Evolutionary conservation across 2,113 vertebrate genomes (phyloP), one percentile per base, ranked within the genome.

Genomic region (Oenanthe oenanthe): DNA sequence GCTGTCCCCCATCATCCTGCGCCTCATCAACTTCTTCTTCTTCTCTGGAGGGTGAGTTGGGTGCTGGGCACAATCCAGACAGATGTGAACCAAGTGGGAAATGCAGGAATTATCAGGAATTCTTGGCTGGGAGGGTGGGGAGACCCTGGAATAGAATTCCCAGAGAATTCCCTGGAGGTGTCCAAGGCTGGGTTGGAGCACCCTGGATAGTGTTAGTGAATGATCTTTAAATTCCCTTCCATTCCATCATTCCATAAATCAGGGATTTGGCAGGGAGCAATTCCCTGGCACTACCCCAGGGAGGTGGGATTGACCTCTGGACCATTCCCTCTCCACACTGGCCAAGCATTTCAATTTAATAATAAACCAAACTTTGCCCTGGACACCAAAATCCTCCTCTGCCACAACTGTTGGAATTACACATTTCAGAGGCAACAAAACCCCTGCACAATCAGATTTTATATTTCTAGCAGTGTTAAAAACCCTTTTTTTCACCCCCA

Each of bases 11-110:
- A 6, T 99, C 63, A 96, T 99, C 65, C 99, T 96, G 0, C 97
- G 99, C 6, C 88, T 99, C 53, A 98, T 98, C 94, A 99, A 99
- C 97, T 99, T 98, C 92, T 97, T 98, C 40, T 74, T 99, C 50
- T 99, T 99, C 97, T 98, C 98, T 31, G 98, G 96, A 96, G 98
- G 99, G 99, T 99, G 90, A 98, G 98, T 76, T 11, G 10, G 32
- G 19, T 47, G 43, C 47, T 38, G 51, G 80, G 38, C 13, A 40
- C 5, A 4, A 13, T 25, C 78, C 3, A 0, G 1, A 6, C 13
- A 32, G 7, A 16, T 1, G 40, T 42, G 40, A 42, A 42, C 40
- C 40, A 42, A 10, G 9, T 42, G 36, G 65, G 63, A 7, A 63
- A 17, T 0, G 1, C 1, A 29, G 58, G 53, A 73, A 61, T 85